phyloP scores from a whole-genome alignment of 2,797 vertebrate genomes.

The Dipus sagitta region DNA sequence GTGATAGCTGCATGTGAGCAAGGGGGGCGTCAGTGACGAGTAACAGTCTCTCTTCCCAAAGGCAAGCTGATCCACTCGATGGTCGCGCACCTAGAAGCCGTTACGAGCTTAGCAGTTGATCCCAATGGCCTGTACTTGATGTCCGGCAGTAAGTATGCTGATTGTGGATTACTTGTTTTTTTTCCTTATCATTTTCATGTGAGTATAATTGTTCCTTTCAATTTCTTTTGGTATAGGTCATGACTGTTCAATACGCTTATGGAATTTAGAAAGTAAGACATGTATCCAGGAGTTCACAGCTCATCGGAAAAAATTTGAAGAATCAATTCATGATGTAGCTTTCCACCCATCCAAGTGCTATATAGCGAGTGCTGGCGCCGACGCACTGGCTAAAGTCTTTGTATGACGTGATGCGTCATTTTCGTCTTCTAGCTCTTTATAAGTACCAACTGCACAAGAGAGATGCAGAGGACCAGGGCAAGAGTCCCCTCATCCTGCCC shows the following conservation, averaged over 20 bases:
- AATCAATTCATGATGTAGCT: conserved; percentile 98
- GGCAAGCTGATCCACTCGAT: conserved; percentile 98
- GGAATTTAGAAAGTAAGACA: conserved; percentile 99
- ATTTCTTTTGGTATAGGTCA: conserved; percentile 90
- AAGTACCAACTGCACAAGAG: conserved; percentile 88
- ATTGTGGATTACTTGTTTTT: conserved; percentile 71
- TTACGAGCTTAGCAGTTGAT: conserved; percentile 98
- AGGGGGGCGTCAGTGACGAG: not conserved
- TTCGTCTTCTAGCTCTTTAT: conserved; percentile 87
- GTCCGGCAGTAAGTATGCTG: conserved; percentile 97
- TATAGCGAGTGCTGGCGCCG: conserved; percentile 98
- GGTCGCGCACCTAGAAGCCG: conserved; percentile 98
- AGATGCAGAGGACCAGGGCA: conserved; percentile 82
- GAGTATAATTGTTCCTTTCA: conserved; percentile 67
- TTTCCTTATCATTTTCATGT: conserved; percentile 30
- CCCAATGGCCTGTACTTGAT: conserved; percentile 99
- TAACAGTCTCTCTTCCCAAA: conserved; percentile 83
- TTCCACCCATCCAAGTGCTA: conserved; percentile 99
- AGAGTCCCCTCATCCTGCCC: conserved; percentile 81
- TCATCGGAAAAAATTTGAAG: conserved; percentile 98
- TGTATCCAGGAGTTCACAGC: conserved; percentile 99
- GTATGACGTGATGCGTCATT: conserved; percentile 94
- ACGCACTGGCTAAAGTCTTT: conserved; percentile 98
- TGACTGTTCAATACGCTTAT: conserved; percentile 98
- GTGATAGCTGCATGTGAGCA: not conserved